Evolutionary conservation across 2,113 vertebrate species (phyloP).

Genomic region (Brachyhypopomus gauderio): DNA sequence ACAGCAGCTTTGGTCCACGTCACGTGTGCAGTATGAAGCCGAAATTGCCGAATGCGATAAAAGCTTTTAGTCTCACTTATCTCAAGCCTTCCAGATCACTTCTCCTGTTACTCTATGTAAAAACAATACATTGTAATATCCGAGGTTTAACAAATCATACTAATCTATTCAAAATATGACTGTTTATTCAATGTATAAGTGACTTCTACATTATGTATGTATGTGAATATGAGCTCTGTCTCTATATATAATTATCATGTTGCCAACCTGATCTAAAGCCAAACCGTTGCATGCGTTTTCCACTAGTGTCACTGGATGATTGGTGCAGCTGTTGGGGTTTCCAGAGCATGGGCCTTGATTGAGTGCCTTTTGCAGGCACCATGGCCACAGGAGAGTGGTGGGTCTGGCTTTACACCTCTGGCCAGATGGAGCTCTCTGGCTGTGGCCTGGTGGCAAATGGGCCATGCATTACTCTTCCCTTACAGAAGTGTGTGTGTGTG

Average conservation of each 20-base stretch:
- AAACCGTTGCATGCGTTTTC: slow-evolving; percentile 7
- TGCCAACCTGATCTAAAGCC: neutral
- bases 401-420: slow-evolving; percentile 10
- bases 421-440: slow-evolving; percentile 38
- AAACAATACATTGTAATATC: slow-evolving; percentile 23
- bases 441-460: slow-evolving; percentile 53
- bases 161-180: slow-evolving; percentile 17
- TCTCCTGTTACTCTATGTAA: slow-evolving; percentile 25
- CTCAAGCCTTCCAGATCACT: slow-evolving; percentile 16
- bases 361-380: slow-evolving; percentile 10
- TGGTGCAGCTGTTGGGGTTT: slow-evolving; percentile 12
- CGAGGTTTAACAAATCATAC: slow-evolving; percentile 26
- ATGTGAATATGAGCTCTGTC: slow-evolving; percentile 7
- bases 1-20: slow-evolving; percentile 26
- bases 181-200: slow-evolving; percentile 27
- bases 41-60: slow-evolving; percentile 13
- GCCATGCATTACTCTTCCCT: slow-evolving; percentile 27
- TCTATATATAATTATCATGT: neutral
- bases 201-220: slow-evolving; percentile 7
- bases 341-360: neutral
- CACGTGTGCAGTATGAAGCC: slow-evolving; percentile 20
- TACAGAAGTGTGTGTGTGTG: slow-evolving; percentile 31
- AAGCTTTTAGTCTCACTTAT: slow-evolving; percentile 18
- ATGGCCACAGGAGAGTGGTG: neutral
- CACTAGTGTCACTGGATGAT: slow-evolving; percentile 1